Base-by-base conservation (phyloP, 1,140 invertebrate species). In the Pygmarrhopalites habei region DNA sequence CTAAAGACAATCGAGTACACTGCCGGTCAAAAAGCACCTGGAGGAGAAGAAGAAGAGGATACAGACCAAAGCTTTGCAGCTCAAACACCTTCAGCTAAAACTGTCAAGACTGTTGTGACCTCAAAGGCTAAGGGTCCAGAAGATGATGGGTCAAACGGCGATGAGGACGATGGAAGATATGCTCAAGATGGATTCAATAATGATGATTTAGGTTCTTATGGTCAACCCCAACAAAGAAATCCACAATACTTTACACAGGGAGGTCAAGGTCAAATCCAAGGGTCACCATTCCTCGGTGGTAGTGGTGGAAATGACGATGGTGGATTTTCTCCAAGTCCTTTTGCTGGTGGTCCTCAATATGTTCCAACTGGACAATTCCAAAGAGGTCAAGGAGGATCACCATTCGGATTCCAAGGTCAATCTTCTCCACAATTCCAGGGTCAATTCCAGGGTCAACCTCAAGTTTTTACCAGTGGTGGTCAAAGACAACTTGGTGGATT, bases 1-100 rank as follows among this genome's bases (percentile, higher is more conserved):
- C 83, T 90, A 57, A 89, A 91, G 77, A 80, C 86, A 46, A 87
- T 91, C n/a, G 87, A 89, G 4, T 92, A 92, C 75, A 71, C 72
- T 23, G 77, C 78, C 25, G 76, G 72, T 17, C 65, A 74, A 46
- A 71, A 69, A 17, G 68, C 69, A 21, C 74, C 53, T 25, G 5
- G n/a, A 21, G n/a, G 23, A 7, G 44, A 47, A 12, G 44, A 47
- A 5, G 44, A 47, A 25, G 44, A n/a, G 5, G 7, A 21, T 25
- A 10, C 19, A 4, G 62, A 63, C 29, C 62, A 63, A 51, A 46
- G 19, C 7, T 51, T 41, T 26, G 43, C 62, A 15, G 62, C 62
- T 41, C 62, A 63, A 58, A 63, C 62, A 28, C 60, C 60, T n/a
- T 32, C 25, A 15, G 39, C 52, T 23, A 62, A 32, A 21, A 62